Conservation (phyloP, 2,888 invertebrate species). For the Ctena decussata region DNA sequence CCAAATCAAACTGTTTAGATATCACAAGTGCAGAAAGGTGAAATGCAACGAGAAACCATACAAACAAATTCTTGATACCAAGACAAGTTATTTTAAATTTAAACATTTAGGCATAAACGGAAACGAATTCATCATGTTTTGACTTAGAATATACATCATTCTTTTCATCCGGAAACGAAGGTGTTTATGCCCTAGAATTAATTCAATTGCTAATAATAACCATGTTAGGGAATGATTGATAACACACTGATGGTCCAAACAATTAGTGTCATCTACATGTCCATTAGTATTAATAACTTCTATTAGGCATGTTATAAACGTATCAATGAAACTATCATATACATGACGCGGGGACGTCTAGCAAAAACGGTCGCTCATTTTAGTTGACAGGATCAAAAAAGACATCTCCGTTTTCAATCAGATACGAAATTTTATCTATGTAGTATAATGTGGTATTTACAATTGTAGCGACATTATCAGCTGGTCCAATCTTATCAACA, state of each 20-base stretch:
- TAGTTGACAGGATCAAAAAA: neutral
- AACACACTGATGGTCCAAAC: neutral
- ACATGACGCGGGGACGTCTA: neutral
- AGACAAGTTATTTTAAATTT: no score
- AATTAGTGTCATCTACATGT: neutral
- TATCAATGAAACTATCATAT: neutral
- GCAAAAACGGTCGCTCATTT: neutral
- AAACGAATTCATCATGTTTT: neutral
- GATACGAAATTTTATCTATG: neutral
- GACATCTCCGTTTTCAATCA: neutral
- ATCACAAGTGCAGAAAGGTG: no score
- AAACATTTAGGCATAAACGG: no score
- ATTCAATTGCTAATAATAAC: neutral
- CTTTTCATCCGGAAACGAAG: neutral
- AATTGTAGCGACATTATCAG: neutral
- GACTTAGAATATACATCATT: neutral
- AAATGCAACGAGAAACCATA: no score
- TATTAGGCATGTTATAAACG: neutral
- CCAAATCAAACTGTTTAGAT: no score
- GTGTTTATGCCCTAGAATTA: neutral
- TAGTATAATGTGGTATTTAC: neutral
- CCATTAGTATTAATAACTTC: constrained; percentile 12
- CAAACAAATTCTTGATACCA: no score
- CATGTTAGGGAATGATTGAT: neutral
- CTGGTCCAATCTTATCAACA: neutral